Conservation (phyloP, 2,888 invertebrate genomes). For the Maniola hyperantus region DNA sequence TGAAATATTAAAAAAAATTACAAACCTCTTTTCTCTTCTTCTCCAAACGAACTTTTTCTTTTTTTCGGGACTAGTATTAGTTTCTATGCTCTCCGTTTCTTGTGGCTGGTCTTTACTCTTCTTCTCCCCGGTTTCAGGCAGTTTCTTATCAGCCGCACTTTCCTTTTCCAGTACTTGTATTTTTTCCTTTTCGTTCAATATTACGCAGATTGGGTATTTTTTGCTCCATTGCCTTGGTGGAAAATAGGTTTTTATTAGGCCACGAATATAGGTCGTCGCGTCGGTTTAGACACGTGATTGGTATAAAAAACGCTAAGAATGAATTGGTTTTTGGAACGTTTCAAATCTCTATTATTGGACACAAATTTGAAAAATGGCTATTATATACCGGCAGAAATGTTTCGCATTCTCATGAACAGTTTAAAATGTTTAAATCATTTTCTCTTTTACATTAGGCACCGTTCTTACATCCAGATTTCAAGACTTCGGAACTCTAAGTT, state of each 20-base stretch:
- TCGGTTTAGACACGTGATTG: slow-evolving; percentile 18
- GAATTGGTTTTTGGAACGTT: neutral
- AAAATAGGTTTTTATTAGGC: slow-evolving; percentile 18
- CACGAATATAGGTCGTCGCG: slow-evolving; percentile 24
- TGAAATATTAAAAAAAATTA: neutral
- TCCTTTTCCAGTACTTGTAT: slow-evolving; percentile 76
- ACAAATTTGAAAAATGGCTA: slow-evolving; percentile 1
- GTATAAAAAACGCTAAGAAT: neutral
- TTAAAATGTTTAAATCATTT: neutral
- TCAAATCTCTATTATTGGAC: neutral
- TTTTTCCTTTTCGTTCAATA: slow-evolving; percentile 78
- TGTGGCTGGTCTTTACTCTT: slow-evolving; percentile 59
- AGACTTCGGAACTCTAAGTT: no score
- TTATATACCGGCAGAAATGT: neutral
- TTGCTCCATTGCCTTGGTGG: slow-evolving; percentile 90
- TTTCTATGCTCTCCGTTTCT: slow-evolving; percentile 74
- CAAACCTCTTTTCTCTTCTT: slow-evolving; percentile 68
- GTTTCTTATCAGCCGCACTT: slow-evolving; percentile 58
- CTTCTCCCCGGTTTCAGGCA: slow-evolving; percentile 54
- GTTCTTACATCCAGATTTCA: no score
- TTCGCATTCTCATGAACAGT: neutral
- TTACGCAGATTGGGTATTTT: slow-evolving; percentile 94
- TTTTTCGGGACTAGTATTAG: slow-evolving; percentile 74
- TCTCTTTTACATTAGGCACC: neutral
- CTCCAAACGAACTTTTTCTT: slow-evolving; percentile 76